Percentiles rank a stretch among this genome's conserved stretches.
These are phyloP conservation scores for Troilus luridus DNA, from an alignment of 2,888 invertebrate genomes.

Conservation along the genomic window DNA sequence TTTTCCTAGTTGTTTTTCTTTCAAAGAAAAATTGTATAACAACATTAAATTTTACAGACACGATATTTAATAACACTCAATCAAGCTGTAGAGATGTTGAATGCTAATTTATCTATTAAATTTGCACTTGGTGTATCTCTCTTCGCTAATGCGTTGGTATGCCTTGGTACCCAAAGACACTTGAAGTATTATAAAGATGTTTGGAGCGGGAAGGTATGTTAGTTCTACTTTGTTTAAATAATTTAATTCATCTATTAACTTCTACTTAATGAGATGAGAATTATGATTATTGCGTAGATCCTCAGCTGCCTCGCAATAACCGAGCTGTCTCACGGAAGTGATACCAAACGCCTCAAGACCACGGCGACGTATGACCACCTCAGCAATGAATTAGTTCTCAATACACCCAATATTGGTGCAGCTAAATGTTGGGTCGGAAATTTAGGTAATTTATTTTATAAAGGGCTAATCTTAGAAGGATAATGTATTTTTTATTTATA, in stretches of 20 bases:
- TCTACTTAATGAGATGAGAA: not conserved
- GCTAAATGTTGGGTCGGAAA: constrained; percentile 76
- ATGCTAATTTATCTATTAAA: constrained; percentile 83
- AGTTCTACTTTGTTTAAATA: constrained; percentile 5
- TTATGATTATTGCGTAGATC: constrained; percentile 66
- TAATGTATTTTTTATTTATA: no score
- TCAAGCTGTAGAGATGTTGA: constrained; percentile 80
- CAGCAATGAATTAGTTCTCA: constrained; percentile 72
- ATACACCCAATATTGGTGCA: constrained; percentile 74
- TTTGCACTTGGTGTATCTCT: constrained; percentile 83
- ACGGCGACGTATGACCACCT: constrained; percentile 72
- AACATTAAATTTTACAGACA: constrained; percentile 72
- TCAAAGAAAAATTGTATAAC: not conserved
- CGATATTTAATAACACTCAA: constrained; percentile 82
- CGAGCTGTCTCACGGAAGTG: constrained; percentile 75
- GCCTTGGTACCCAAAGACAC: constrained; percentile 83
- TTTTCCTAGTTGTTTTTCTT: constrained; percentile 18
- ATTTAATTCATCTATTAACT: not conserved
- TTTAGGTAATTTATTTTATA: constrained; percentile 66
- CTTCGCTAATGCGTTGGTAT: constrained; percentile 81
- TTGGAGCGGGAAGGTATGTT: constrained; percentile 78
- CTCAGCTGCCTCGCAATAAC: constrained; percentile 74
- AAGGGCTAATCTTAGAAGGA: no score
- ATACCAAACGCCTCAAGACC: constrained; percentile 73
- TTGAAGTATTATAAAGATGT: constrained; percentile 78